phyloP scores from a whole-genome alignment of 1,140 invertebrate species.

The Popillia japonica region DNA sequence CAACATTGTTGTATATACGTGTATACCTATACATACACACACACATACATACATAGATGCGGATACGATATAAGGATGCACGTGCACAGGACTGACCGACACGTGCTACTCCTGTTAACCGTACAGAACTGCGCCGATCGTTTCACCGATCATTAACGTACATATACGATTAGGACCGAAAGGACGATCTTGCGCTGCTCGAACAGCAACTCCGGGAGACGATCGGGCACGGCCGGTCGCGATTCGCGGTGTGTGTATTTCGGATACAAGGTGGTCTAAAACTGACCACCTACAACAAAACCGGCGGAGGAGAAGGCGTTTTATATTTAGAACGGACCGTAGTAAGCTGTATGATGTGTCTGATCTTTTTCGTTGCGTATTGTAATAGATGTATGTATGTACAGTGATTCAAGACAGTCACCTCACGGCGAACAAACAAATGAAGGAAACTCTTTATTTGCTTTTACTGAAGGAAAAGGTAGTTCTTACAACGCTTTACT shows the following conservation, averaged over 20 bases:
- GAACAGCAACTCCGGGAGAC: not conserved
- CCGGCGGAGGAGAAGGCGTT: not conserved
- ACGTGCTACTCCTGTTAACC: constrained; percentile 20
- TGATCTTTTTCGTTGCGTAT: not conserved
- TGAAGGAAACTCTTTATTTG: not conserved
- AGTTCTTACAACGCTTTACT: too few species aligned
- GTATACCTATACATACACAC: too few species aligned
- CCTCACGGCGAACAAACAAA: not conserved
- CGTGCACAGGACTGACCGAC: not conserved
- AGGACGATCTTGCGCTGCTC: not conserved
- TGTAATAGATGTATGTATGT: not conserved
- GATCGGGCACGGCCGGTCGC: not conserved
- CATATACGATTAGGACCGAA: not conserved
- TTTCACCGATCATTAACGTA: not conserved
- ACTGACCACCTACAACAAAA: constrained; percentile 30
- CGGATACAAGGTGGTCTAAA: constrained; percentile 21
- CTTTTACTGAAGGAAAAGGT: too few species aligned
- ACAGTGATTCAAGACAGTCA: not conserved
- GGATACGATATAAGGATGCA: not conserved
- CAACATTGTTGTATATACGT: not conserved
- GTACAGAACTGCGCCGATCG: not conserved
- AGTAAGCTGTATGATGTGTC: not conserved
- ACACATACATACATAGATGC: not conserved
- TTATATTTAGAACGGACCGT: constrained; percentile 23
- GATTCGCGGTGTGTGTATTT: not conserved